phyloP scores from a whole-genome alignment of 1,140 invertebrate genomes.

The Leptopilina clavipes region DNA sequence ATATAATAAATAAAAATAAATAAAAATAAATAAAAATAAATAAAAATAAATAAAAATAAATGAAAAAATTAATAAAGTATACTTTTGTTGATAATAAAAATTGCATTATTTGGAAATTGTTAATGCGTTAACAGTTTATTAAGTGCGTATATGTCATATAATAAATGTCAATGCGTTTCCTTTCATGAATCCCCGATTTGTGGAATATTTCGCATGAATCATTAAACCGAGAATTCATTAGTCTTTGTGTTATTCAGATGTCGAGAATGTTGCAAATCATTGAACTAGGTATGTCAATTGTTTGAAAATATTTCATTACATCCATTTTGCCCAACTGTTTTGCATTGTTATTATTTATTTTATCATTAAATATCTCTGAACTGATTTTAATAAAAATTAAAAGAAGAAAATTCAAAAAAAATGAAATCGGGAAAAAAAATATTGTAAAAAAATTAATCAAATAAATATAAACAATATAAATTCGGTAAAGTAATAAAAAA shows the following conservation, averaged over 20 bases:
- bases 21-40: too few species aligned
- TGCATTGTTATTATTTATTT: background rate
- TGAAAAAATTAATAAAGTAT: too few species aligned
- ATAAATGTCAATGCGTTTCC: background rate
- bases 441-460: too few species aligned
- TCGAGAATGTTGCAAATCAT: conserved; percentile 4
- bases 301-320: conserved; percentile 7
- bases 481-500: too few species aligned
- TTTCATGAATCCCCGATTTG: background rate
- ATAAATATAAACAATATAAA: too few species aligned
- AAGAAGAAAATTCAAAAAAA: too few species aligned
- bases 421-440: too few species aligned
- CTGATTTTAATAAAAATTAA: background rate
- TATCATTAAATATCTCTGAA: background rate
- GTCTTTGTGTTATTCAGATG: background rate
- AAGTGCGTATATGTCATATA: background rate
- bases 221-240: conserved; percentile 16
- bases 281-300: background rate
- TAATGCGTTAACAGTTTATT: background rate
- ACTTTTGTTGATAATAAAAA: too few species aligned
- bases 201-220: background rate
- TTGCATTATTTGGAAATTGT: background rate
- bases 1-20: too few species aligned
- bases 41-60: background rate
- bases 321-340: background rate